Percentiles rank a stretch among this genome's conserved stretches.
These are phyloP conservation scores for Nannobrachium achirus DNA, from an alignment of 2,113 vertebrate species.

Conservation along the genomic window DNA sequence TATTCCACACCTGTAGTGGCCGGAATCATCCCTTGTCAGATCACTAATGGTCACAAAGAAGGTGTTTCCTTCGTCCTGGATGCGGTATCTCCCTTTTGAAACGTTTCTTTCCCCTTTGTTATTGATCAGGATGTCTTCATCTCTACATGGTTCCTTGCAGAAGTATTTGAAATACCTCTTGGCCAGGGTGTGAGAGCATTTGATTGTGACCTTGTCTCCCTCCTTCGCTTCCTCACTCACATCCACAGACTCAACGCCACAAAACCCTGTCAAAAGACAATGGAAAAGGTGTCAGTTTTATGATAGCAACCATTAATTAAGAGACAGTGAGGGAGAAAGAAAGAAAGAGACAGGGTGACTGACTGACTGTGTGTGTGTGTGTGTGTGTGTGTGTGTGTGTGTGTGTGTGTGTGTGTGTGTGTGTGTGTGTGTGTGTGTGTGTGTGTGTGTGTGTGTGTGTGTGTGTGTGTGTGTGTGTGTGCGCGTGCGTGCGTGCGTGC, in stretches of 20 bases:
- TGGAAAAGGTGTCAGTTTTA: slow-evolving; percentile 11
- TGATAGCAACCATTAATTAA: too few species aligned
- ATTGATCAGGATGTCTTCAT: slow-evolving; percentile 53
- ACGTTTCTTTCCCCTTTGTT: not conserved
- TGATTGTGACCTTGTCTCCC: not conserved
- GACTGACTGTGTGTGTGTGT: too few species aligned
- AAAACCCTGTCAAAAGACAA: slow-evolving; percentile 33
- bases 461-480: too few species aligned
- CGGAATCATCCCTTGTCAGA: slow-evolving; percentile 37
- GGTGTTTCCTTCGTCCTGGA: slow-evolving; percentile 43
- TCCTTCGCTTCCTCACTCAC: slow-evolving; percentile 6
- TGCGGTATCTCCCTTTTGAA: slow-evolving; percentile 20
- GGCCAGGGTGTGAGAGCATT: slow-evolving; percentile 30
- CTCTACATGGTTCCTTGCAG: too few species aligned
- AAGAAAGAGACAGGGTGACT: too few species aligned
- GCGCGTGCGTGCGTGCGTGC: too few species aligned
- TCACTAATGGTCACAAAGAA: slow-evolving; percentile 49
- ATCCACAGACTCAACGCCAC: slow-evolving; percentile 10
- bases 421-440: too few species aligned
- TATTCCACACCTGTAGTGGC: slow-evolving; percentile 58
- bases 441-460: too few species aligned
- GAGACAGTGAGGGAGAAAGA: too few species aligned
- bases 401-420: too few species aligned
- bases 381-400: too few species aligned
- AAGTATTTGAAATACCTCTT: slow-evolving; percentile 3